Evolutionary conservation across 2,888 invertebrate species (phyloP), one percentile per base, ranked within the genome.

Genomic region (Laspeyria flexula): DNA sequence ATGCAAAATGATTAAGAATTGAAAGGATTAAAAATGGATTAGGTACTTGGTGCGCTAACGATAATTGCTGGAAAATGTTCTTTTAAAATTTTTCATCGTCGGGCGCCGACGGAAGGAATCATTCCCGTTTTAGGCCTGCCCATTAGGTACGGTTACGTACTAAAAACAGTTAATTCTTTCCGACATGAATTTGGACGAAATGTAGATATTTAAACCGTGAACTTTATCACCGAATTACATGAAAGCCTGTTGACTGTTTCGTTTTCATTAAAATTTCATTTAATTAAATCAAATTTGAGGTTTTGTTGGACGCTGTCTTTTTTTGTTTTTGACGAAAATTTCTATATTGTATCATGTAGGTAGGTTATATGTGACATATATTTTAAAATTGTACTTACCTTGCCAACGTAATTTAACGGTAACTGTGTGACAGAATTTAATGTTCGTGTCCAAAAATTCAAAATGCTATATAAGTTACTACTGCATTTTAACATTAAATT

Each of bases 1-100:
- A 64, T 61, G 54, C 57, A 49, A 60, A 71, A 60, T 60, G 57
- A 68, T 72, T 70, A 69, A 72, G 58, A 71, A 72, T 67, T 73
- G 56, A 66, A 72, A 65, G 67, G 60, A 74, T 77, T 73, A 76
- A 77, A 80, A 73, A 65, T 56, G 61, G 57, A 71, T 75, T 71
- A 65, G 42, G 63, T 61, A 64, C 60, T 65, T 60, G 52, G 68
- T 54, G 35, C 46, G 73, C 67, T 75, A 76, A 78, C 73, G 77
- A 78, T 81, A 80, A 82, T 80, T 75, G 60, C 73, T 60, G 47
- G 53, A 43, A 71, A 73, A 77, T 70, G 66, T 73, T 68, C 72
- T 71, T 77, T 78, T 70, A 68, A 72, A 71, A 60, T 46, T 59
- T 30, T 50, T 48, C 47, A 30, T 29, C 43, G 49, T 57, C 38